These are phyloP conservation scores for Mionectes macconnelli DNA, from an alignment of 2,113 vertebrate genomes.

Conservation along the genomic window DNA sequence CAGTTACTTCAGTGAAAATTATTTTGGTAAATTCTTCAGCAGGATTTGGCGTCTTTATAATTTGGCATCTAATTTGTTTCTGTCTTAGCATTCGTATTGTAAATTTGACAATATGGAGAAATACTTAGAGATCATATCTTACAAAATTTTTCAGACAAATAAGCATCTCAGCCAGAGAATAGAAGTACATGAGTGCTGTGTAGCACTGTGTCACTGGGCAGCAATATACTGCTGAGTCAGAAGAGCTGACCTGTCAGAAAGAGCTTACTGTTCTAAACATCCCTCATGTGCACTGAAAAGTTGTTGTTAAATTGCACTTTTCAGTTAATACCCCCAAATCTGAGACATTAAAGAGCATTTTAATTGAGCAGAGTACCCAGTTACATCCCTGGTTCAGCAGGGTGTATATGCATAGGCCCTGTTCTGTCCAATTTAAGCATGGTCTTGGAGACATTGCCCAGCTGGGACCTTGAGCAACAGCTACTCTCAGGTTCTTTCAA, in stretches of 20 bases:
- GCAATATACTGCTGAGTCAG: neutral
- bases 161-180: neutral
- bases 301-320: neutral
- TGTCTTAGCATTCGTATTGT: neutral
- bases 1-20: neutral
- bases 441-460: neutral
- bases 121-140: neutral
- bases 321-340: neutral
- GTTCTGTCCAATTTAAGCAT: neutral
- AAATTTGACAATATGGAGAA: neutral
- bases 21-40: neutral
- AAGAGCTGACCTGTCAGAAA: neutral
- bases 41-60: neutral
- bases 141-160: neutral
- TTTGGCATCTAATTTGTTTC: neutral
- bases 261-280: neutral
- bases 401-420: rapidly evolving
- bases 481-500: neutral
- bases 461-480: neutral
- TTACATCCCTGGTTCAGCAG: neutral
- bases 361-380: neutral
- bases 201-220: neutral
- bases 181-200: neutral
- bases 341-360: neutral
- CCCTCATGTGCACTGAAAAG: neutral